These are phyloP conservation scores for Neelides sp. DNA, from an alignment of 1,140 invertebrate genomes.

Conservation along the genomic window DNA sequence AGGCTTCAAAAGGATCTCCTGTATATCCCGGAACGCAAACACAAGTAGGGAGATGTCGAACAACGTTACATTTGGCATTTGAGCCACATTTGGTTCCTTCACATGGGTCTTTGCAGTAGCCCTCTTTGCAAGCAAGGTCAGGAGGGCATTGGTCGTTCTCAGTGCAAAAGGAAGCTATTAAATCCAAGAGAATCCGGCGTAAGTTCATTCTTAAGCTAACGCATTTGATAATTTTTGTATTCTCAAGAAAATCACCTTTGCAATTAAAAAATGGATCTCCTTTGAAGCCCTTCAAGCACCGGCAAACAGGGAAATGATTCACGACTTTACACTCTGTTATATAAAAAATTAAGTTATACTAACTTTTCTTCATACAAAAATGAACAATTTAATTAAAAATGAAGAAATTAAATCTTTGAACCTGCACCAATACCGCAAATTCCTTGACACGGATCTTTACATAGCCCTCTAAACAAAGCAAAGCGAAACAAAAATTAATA, in stretches of 20 bases:
- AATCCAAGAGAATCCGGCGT: neutral
- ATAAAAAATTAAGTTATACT: neutral
- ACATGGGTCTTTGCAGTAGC: constrained; percentile 73
- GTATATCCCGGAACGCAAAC: constrained; percentile 42
- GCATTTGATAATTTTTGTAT: neutral
- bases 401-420: constrained; percentile 44
- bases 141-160: constrained; percentile 61
- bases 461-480: constrained; percentile 49
- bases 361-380: too few relatives aligned
- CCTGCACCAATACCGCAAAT: constrained; percentile 51
- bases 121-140: constrained; percentile 64
- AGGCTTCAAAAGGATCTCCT: constrained; percentile 69
- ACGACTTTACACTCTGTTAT: constrained; percentile 62
- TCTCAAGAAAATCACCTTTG: constrained; percentile 34
- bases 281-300: constrained; percentile 55
- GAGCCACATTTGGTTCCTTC: constrained; percentile 60
- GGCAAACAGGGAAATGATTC: constrained; percentile 67
- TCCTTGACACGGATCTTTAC: constrained; percentile 54
- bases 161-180: constrained; percentile 31
- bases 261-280: constrained; percentile 71
- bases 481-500: neutral
- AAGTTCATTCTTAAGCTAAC: neutral
- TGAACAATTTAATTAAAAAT: too few relatives aligned
- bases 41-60: constrained; percentile 67
- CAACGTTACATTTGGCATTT: constrained; percentile 62